Percentiles rank a stretch among this genome's conserved stretches.
Conservation (phyloP, 1,140 invertebrate species). For the Maconellicoccus hirsutus region DNA sequence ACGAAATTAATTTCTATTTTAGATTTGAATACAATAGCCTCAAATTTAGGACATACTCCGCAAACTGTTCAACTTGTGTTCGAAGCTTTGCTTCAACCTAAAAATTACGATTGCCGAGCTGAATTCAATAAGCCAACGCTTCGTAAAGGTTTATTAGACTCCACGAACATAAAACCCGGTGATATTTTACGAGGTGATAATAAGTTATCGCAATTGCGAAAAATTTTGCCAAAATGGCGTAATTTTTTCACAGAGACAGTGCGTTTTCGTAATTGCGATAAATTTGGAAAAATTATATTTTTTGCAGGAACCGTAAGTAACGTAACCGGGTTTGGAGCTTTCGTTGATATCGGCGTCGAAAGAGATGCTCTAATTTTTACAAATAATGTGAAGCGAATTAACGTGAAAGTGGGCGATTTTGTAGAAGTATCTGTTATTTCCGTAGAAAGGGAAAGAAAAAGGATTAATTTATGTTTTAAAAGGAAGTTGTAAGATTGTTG, state of each 20-base stretch:
- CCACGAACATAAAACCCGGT: constrained; percentile 46
- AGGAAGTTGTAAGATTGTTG: too few species aligned
- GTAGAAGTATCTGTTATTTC: constrained; percentile 41
- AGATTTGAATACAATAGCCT: constrained; percentile 34
- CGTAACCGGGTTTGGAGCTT: constrained; percentile 78
- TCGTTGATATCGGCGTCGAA: constrained; percentile 78
- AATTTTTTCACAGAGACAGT: too few species aligned
- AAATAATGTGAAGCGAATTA: constrained; percentile 45
- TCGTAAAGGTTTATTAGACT: constrained; percentile 44
- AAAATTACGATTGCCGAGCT: constrained; percentile 53
- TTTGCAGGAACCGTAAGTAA: constrained; percentile 56
- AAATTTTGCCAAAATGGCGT: too few species aligned
- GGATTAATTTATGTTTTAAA: constrained; percentile 1
- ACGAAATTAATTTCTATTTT: too few species aligned
- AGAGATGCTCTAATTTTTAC: constrained; percentile 61
- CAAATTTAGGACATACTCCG: constrained; percentile 38
- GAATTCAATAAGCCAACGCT: constrained; percentile 53
- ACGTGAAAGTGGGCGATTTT: constrained; percentile 54
- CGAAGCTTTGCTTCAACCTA: constrained; percentile 47
- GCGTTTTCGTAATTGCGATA: background rate
- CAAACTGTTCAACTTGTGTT: constrained; percentile 50
- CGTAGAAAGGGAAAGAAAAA: background rate
- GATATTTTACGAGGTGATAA: constrained; percentile 40
- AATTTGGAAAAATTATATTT: background rate
- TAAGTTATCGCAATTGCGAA: too few species aligned